phyloP scores from a whole-genome alignment of 2,113 vertebrate species.

The Tretioscincus oriximinensis region DNA sequence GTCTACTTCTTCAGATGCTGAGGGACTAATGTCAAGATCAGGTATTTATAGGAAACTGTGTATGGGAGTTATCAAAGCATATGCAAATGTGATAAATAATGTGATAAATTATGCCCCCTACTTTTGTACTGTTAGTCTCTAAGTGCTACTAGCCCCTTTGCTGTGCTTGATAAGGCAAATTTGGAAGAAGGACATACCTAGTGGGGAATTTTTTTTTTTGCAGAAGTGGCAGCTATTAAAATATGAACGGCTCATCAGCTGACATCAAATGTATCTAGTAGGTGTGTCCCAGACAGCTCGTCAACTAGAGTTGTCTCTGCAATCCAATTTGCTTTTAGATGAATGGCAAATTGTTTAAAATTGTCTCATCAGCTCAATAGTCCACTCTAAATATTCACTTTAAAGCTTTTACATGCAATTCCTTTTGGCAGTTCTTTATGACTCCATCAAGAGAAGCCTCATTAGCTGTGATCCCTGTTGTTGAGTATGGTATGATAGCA shows the following conservation, averaged over 20 bases:
- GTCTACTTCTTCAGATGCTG: too few species aligned
- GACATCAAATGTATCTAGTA: neutral
- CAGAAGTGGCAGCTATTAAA: neutral
- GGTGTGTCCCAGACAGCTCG: neutral
- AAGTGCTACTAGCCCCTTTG: too few species aligned
- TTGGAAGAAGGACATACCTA: neutral
- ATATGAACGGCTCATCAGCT: neutral
- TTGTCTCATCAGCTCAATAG: neutral
- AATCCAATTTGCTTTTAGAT: constrained; percentile 22
- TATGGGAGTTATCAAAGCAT: too few species aligned
- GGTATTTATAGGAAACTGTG: too few species aligned
- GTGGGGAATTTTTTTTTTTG: neutral
- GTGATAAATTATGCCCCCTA: too few species aligned
- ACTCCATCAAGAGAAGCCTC: constrained; percentile 17
- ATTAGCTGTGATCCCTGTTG: constrained; percentile 8
- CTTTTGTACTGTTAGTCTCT: too few species aligned
- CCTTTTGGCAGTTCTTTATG: constrained; percentile 13
- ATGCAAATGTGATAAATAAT: too few species aligned
- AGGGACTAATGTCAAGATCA: too few species aligned
- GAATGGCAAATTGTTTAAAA: constrained; percentile 17
- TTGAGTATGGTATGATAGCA: neutral
- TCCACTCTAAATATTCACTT: neutral
- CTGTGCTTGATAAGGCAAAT: neutral
- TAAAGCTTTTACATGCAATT: constrained; percentile 4
- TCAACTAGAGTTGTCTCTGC: neutral